Base-by-base conservation (phyloP, 1,140 invertebrate species). In the Myzus persicae region DNA sequence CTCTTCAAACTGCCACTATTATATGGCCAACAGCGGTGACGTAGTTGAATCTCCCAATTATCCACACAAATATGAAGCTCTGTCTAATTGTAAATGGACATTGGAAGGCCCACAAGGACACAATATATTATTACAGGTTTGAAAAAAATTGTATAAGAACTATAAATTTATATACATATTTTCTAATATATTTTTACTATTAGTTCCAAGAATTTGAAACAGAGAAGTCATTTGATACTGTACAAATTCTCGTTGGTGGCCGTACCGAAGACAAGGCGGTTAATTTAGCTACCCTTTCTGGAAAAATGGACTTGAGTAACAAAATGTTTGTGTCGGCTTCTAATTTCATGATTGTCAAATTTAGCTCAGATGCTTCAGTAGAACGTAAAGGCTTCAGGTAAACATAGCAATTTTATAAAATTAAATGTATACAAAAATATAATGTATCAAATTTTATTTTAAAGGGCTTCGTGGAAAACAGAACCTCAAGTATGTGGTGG, bases 331-430 rank as follows among this genome's bases (percentile, higher is more conserved):
- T 98, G 9, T 99, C 98, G 1, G 98, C 98, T 36, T 99, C 98
- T 31, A 99, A 99, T 95, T 99, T 99, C 94, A 99, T 99, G 98
- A 99, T 99, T 93, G 97, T 99, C 94, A 99, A 99, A 95, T 99
- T 99, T 95, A 98, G 98, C 94, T 98, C 98, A 0, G 99, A 99
- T 95, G 97, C 97, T 24, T 98, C 98, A 6, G 98, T 99, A 44
- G 98, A 99, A 96, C 97, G 97, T 94, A 98, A 98, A 96, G 98
- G 98, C 91, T 99, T 99, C 95, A 95, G 96, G 96, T 96, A 95
- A 94, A 94, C 93, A 82, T 48, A 31, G 18, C 44, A 82, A 88
- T 87, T n/a, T 54, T n/a, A 14, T 91, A n/a, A 24, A 93, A 6
- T 38, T 82, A 87, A 18, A 40, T 46, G 18, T 7, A 59, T 24